Evolutionary conservation across 2,888 invertebrate genomes (phyloP).

Genomic region (Parochlus steinenii): DNA sequence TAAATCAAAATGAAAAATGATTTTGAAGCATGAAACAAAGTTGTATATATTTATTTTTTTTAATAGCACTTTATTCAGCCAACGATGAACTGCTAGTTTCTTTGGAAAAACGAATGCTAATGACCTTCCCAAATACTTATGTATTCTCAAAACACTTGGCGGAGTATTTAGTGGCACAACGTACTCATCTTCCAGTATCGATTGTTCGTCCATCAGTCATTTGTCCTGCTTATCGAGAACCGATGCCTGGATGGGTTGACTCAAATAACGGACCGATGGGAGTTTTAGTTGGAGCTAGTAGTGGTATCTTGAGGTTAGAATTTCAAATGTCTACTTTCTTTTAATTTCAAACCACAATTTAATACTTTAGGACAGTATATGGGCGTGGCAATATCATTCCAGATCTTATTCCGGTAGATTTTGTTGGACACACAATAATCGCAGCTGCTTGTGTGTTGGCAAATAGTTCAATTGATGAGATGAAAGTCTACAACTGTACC

Average conservation of each 20-base stretch:
- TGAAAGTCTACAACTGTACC: slow-evolving; percentile 37
- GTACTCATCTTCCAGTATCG: slow-evolving; percentile 30
- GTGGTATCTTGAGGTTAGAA: slow-evolving; percentile 35
- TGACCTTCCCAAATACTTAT: slow-evolving; percentile 36
- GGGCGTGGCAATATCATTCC: slow-evolving; percentile 30
- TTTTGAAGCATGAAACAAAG: slow-evolving; percentile 7
- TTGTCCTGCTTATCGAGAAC: slow-evolving; percentile 16
- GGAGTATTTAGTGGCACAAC: slow-evolving; percentile 31
- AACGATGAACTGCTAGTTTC: slow-evolving; percentile 4
- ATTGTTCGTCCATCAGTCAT: slow-evolving; percentile 37
- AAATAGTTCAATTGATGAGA: slow-evolving; percentile 21
- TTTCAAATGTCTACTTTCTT: no score
- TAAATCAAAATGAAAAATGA: background rate
- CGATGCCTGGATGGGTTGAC: slow-evolving; percentile 34
- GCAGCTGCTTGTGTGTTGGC: slow-evolving; percentile 28
- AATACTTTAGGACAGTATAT: slow-evolving; percentile 34
- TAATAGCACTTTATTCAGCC: no score
- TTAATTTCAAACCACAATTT: no score
- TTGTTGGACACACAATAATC: slow-evolving; percentile 34
- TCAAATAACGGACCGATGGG: slow-evolving; percentile 37
- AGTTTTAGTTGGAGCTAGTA: slow-evolving; percentile 23
- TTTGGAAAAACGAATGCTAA: slow-evolving; percentile 11
- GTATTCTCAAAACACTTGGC: slow-evolving; percentile 38
- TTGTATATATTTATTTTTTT: no score
- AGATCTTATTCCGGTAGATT: slow-evolving; percentile 39